Conservation (phyloP, 2,113 vertebrate species). For the Proteles cristata region DNA sequence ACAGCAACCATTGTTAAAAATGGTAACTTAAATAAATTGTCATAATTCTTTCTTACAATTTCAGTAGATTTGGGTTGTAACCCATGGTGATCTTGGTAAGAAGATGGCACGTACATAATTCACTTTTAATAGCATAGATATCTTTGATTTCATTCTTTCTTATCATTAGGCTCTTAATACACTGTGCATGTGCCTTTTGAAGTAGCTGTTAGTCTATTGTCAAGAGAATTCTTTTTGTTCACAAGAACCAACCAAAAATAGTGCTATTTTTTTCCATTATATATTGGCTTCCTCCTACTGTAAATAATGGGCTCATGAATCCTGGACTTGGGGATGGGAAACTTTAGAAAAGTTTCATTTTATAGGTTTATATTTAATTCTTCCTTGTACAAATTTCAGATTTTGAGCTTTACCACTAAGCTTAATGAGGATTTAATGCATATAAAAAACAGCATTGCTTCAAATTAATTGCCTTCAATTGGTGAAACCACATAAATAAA, state of each 20-base stretch:
- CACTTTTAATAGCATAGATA: constrained; percentile 7
- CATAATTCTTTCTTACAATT: constrained; percentile 6
- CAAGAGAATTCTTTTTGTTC: constrained; percentile 33
- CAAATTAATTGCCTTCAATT: background rate
- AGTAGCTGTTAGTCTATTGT: background rate
- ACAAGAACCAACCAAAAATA: background rate
- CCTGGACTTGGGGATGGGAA: background rate
- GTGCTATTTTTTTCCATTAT: background rate
- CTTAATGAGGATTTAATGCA: background rate
- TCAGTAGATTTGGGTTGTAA: constrained; percentile 21
- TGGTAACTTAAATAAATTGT: constrained; percentile 38
- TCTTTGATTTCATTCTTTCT: constrained; percentile 44
- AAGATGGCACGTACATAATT: constrained; percentile 33
- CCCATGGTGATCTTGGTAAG: background rate
- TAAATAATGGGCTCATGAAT: background rate
- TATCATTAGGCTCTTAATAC: constrained; percentile 23
- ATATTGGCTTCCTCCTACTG: background rate
- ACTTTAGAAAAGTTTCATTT: background rate
- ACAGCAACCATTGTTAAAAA: constrained; percentile 50
- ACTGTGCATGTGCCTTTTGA: background rate
- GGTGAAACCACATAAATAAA: background rate
- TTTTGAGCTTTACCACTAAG: background rate
- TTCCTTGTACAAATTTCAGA: background rate
- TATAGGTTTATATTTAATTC: background rate
- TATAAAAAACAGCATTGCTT: background rate